phyloP scores from a whole-genome alignment of 2,888 invertebrate genomes.

The Metellina segmentata region DNA sequence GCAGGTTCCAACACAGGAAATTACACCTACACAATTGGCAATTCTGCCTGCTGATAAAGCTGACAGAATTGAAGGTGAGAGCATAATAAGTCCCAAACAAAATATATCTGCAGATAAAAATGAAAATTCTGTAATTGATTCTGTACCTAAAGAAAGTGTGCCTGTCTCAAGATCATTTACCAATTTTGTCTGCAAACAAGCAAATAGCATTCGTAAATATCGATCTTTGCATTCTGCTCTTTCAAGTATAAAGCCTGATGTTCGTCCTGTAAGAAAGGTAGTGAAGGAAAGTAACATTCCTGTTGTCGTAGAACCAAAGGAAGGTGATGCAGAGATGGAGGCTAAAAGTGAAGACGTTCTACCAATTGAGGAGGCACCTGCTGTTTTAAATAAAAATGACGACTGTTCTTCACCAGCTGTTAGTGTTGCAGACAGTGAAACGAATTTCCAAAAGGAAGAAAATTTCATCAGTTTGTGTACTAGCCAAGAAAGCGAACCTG shows the following conservation, averaged over 20 bases:
- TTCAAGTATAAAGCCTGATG: neutral
- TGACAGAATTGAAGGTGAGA: neutral
- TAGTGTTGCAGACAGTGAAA: neutral
- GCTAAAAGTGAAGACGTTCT: no score
- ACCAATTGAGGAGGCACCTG: no score
- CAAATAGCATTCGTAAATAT: conserved; percentile 1
- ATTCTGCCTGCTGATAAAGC: neutral
- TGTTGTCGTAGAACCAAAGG: neutral
- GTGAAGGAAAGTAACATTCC: neutral
- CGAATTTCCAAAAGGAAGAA: neutral
- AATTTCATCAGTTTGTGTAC: conserved; percentile 8
- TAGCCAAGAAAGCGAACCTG: neutral
- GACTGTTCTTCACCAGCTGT: no score
- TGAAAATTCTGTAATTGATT: neutral
- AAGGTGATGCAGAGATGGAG: no score
- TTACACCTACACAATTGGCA: neutral
- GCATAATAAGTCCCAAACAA: neutral
- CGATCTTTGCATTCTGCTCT: neutral
- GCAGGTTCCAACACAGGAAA: neutral
- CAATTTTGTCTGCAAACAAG: conserved; percentile 7
- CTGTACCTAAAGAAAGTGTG: neutral
- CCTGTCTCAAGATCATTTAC: neutral
- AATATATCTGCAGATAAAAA: neutral
- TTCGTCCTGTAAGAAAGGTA: neutral
- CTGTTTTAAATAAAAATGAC: no score